These are phyloP conservation scores for Notodonta dromedarius DNA, from an alignment of 2,888 invertebrate species.

Conservation along the genomic window DNA sequence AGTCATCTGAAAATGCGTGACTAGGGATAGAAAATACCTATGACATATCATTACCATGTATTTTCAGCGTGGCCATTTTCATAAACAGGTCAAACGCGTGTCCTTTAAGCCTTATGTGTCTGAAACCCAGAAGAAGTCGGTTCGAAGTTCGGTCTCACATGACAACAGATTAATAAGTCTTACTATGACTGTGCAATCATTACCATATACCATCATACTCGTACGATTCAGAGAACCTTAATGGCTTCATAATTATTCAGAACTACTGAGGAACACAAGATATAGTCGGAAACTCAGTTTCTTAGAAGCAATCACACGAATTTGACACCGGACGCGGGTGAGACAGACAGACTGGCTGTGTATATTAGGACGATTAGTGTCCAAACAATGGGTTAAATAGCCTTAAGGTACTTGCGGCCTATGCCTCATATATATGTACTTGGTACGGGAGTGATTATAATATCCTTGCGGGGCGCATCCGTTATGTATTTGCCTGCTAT, in stretches of 20 bases:
- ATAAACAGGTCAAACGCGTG: no score
- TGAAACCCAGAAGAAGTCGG: no score
- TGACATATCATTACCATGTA: no score
- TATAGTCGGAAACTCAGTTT: conserved; percentile 41
- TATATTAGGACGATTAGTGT: conserved; percentile 45
- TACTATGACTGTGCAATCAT: neutral
- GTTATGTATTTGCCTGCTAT: conserved; percentile 18
- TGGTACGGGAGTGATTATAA: conserved; percentile 33
- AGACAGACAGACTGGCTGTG: conserved; percentile 47
- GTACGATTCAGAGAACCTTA: conserved; percentile 18
- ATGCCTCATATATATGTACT: neutral
- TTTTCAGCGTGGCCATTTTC: no score
- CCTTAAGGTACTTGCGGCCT: conserved; percentile 22
- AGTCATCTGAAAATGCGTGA: neutral
- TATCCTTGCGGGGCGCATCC: conserved; percentile 44
- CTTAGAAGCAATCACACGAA: conserved; percentile 58
- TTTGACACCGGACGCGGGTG: conserved; percentile 64
- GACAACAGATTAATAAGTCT: no score
- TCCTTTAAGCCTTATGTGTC: no score
- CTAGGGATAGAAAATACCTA: neutral
- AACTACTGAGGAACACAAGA: conserved; percentile 25
- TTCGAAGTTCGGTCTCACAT: no score
- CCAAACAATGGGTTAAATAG: conserved; percentile 61
- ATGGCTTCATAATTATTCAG: conserved; percentile 34
- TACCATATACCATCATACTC: neutral